Percentiles rank a stretch among this genome's conserved stretches.
Conservation (phyloP, 2,888 invertebrate species). For the Pycnomerus fuliginosus region DNA sequence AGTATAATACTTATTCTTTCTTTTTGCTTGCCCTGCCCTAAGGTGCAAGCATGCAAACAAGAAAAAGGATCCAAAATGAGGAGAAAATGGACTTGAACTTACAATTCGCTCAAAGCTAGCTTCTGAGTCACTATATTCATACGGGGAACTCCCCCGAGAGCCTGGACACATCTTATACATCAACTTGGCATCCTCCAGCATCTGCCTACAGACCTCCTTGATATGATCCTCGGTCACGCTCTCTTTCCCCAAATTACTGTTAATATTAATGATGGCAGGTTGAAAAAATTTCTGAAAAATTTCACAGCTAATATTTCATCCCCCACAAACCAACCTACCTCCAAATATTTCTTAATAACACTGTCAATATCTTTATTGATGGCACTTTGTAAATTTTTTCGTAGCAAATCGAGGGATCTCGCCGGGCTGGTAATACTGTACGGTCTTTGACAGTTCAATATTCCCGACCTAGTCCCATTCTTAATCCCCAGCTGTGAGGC, state of each 20-base stretch:
- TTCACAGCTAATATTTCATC: too few relatives aligned
- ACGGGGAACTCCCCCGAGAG: conserved; percentile 55
- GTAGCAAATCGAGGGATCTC: conserved; percentile 67
- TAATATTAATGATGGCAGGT: conserved; percentile 76
- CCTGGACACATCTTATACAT: conserved; percentile 62
- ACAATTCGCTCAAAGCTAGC: conserved; percentile 52
- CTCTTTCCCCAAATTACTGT: conserved; percentile 71
- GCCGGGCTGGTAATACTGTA: conserved; percentile 55
- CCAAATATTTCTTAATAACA: conserved; percentile 74
- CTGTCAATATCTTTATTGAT: conserved; percentile 78
- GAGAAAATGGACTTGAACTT: conserved; percentile 29
- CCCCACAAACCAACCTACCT: too few relatives aligned
- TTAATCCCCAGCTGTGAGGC: conserved; percentile 61
- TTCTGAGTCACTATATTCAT: conserved; percentile 60
- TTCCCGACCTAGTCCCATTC: conserved; percentile 53
- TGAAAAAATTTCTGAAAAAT: conserved; percentile 73
- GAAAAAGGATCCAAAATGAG: background rate
- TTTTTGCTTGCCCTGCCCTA: too few relatives aligned
- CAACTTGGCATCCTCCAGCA: conserved; percentile 75
- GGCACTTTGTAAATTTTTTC: conserved; percentile 74
- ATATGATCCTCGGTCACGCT: conserved; percentile 76
- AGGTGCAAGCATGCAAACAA: conserved; percentile 1
- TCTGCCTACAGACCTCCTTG: conserved; percentile 71
- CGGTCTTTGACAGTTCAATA: conserved; percentile 49
- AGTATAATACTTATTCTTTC: too few relatives aligned